A percentile compares a stretch with the other conserved stretches of the same genome.
Evolutionary conservation across 2,113 vertebrate species (phyloP).

Genomic region (Alaudala cheleensis): DNA sequence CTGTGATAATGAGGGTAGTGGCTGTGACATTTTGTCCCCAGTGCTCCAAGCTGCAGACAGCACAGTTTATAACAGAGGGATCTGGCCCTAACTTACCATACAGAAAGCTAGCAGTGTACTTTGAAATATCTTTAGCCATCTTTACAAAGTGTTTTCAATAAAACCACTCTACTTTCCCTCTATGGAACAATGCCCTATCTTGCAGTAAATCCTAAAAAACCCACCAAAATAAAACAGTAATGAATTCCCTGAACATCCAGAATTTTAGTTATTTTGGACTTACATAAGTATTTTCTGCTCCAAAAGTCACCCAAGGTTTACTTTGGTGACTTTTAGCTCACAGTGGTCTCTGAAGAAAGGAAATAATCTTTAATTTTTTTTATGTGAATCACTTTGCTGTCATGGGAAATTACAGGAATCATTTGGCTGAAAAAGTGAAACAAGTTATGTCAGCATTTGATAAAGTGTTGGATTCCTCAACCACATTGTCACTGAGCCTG

Average conservation of each 20-base stretch:
- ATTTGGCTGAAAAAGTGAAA: not conserved
- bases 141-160: not conserved
- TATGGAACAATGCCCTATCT: not conserved
- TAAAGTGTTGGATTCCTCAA: not conserved
- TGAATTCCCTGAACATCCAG: not conserved
- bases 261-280: not conserved
- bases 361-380: not conserved
- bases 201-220: not conserved
- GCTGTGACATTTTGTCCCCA: not conserved
- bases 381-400: not conserved
- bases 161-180: not conserved
- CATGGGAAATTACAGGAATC: not conserved
- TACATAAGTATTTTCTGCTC: not conserved
- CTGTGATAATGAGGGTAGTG: not conserved
- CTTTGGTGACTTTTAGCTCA: not conserved
- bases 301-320: not conserved
- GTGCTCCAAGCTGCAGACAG: not conserved
- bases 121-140: not conserved
- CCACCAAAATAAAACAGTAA: not conserved
- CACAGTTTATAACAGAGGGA: not conserved
- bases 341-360: not conserved
- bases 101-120: not conserved
- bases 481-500: not conserved
- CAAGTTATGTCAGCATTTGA: not conserved
- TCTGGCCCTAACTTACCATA: not conserved